Base-by-base conservation (phyloP, 1,140 invertebrate genomes). In the Venturia canescens region DNA sequence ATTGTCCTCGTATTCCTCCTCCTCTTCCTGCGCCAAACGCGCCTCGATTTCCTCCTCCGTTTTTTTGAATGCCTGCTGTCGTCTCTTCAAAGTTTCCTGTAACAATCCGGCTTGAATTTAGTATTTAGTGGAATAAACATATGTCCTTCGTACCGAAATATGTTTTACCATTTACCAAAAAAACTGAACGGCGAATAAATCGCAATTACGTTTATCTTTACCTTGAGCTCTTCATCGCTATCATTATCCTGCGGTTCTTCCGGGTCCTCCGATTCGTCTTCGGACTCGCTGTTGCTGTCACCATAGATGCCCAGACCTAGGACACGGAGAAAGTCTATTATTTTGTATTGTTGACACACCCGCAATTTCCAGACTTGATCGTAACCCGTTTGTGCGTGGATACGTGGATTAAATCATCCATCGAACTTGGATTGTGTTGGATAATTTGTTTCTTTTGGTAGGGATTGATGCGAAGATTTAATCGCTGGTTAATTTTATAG, bases 21-120 rank as follows among this genome's bases (percentile, higher is more conserved):
- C 91, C 63, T 93, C 91, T 63, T 93, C 92, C 79, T 91, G 88
- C 2, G 92, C 91, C 0, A 93, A 80, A 4, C 88, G 88, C 18
- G 91, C 92, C 70, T 93, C 92, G 23, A 93, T 93, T 81, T 93
- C 93, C 69, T 92, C 91, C 81, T 93, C 93, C 0, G 92, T 93
- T 78, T 91, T 92, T 50, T 90, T 90, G 82, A 93, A 94, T n/a
- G 92, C 91, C 76, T 90, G 89, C 31, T 93, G 92, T 53, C 93
- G 90, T 44, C 92, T 89, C 74, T 86, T 85, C 79, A 93, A 86
- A 0, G 87, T 91, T 86, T 92, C 91, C 92, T 92, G 57, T 11
- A 44, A 44, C 13, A 44, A 44, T 44, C 0, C 13, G 1, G 7
- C 38, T 9, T 44, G 38, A 11, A 44, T 44, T 44, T 13, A 44